Conservation (phyloP, 2,888 invertebrate species). For the Eupsilia transversa region DNA sequence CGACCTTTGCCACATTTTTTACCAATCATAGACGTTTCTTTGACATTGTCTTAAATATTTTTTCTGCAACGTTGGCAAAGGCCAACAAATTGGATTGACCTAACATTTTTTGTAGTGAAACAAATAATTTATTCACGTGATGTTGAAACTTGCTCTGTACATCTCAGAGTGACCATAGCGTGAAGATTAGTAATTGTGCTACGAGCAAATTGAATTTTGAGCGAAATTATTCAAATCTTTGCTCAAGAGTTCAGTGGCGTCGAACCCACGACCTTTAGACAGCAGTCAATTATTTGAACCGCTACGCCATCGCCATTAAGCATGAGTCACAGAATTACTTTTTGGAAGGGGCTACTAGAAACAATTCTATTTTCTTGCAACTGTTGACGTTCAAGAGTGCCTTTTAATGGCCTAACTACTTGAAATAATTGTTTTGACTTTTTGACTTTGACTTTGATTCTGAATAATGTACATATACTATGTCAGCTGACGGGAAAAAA, state of each 20-base stretch:
- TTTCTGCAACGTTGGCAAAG: conserved; percentile 22
- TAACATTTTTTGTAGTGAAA: conserved; percentile 19
- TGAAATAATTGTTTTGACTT: too few relatives aligned
- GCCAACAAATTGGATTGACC: conserved; percentile 16
- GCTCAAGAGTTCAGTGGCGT: conserved; percentile 23
- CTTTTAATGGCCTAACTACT: neutral
- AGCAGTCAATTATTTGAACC: neutral
- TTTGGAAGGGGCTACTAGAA: neutral
- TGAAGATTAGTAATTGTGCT: conserved; percentile 33
- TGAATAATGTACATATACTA: too few relatives aligned
- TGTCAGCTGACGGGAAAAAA: too few relatives aligned
- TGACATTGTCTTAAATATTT: conserved; percentile 46
- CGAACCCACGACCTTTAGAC: conserved; percentile 7
- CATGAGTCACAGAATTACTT: neutral
- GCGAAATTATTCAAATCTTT: conserved; percentile 9
- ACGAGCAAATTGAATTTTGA: conserved; percentile 6
- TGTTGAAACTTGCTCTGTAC: conserved; percentile 1
- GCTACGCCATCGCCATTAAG: neutral
- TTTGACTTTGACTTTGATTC: too few relatives aligned
- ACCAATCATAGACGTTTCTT: conserved; percentile 28
- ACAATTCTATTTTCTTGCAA: neutral
- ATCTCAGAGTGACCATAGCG: neutral
- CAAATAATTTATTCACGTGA: conserved; percentile 8
- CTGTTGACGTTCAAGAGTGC: neutral
- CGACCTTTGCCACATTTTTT: conserved; percentile 29